A percentile compares a stretch with the other conserved stretches of the same genome.
Conservation (phyloP, 37 sponge, comb jelly and placozoan genomes). For the Lycopodina hypogea region DNA sequence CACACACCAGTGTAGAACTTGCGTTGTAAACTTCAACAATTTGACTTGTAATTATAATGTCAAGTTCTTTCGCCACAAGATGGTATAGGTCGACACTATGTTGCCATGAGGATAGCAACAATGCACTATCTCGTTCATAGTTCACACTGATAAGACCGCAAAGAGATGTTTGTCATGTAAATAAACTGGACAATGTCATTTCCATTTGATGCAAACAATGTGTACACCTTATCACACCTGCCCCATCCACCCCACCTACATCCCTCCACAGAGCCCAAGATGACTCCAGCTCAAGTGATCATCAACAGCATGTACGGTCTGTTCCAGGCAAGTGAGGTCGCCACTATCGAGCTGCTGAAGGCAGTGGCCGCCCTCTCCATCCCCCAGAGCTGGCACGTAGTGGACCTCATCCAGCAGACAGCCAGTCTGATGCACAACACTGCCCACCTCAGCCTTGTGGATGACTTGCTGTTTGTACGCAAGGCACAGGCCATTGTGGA, state of each 20-base stretch:
- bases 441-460: slow-evolving; percentile 37
- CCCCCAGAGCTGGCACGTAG: slow-evolving; percentile 52
- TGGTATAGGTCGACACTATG: too few species aligned
- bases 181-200: too few species aligned
- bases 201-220: too few species aligned
- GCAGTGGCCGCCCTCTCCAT: slow-evolving; percentile 49
- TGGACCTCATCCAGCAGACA: slow-evolving; percentile 76
- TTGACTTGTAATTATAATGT: too few species aligned
- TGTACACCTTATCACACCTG: too few species aligned
- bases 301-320: slow-evolving; percentile 55
- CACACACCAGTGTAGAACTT: too few species aligned
- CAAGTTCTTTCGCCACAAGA: too few species aligned
- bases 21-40: too few species aligned
- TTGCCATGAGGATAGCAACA: too few species aligned
- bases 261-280: slow-evolving; percentile 6
- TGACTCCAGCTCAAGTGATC: slow-evolving; percentile 53
- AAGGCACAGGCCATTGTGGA: slow-evolving; percentile 69
- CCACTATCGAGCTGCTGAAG: slow-evolving; percentile 34
- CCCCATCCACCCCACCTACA: background rate
- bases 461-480: slow-evolving; percentile 76
- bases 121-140: too few species aligned
- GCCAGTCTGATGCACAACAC: slow-evolving; percentile 62
- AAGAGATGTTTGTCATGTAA: too few species aligned
- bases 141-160: too few species aligned
- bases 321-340: slow-evolving; percentile 45